Conservation (phyloP, 2,113 vertebrate species). For the human region GRCh38 chr14:100851001-100851500, state of each 20-base stretch:
- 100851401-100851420: background rate
- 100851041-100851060: too few species aligned
- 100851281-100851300: background rate
- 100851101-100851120: background rate
- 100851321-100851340: slow-evolving; percentile 44
- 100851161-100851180: background rate
- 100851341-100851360: background rate
- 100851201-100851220: background rate
- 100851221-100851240: background rate
- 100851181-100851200: accelerated
- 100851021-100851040: background rate
- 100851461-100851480: background rate
- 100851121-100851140: background rate
- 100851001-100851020: background rate
- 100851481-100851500: background rate
- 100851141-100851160: background rate
- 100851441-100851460: too few species aligned
- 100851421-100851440: background rate
- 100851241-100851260: background rate
- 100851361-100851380: accelerated
- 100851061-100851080: background rate
- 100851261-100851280: background rate
- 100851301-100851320: background rate
- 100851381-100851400: background rate
- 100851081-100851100: too few species aligned